phyloP scores from a whole-genome alignment of 2,888 invertebrate species.

The Pocota personata region DNA sequence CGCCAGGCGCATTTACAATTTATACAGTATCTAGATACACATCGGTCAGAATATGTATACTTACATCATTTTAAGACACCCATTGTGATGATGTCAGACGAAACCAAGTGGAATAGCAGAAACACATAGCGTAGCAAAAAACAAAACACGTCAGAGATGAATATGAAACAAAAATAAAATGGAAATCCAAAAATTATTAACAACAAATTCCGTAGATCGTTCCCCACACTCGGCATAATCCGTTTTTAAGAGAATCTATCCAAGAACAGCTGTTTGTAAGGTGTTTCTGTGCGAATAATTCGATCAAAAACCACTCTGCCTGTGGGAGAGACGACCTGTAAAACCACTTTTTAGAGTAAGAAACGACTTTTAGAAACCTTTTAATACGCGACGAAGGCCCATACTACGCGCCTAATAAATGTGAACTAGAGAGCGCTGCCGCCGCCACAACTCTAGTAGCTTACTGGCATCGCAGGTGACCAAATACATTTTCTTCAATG shows the following conservation, averaged over 20 bases:
- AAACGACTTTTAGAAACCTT: conserved; percentile 48
- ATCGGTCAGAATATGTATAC: conserved; percentile 48
- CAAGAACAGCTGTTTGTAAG: not conserved
- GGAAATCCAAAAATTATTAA: not conserved
- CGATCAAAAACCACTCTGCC: not conserved
- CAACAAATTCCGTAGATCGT: not conserved
- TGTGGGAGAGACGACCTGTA: not conserved
- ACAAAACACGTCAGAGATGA: conserved; percentile 16
- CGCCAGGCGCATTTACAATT: not conserved
- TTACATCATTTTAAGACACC: conserved; percentile 65
- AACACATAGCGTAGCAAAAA: conserved; percentile 32
- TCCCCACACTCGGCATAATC: conserved; percentile 4
- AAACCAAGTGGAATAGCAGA: conserved; percentile 66
- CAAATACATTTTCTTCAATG: conserved; percentile 40
- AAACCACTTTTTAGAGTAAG: not conserved
- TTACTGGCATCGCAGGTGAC: conserved; percentile 17
- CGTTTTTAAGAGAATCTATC: not conserved
- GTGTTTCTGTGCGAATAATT: not conserved
- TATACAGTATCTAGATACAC: conserved; percentile 10
- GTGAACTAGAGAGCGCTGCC: conserved; percentile 58
- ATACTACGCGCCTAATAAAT: conserved; percentile 53
- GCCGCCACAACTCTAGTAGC: not conserved
- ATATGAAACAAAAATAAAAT: conserved; percentile 46
- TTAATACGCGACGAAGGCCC: conserved; percentile 65
- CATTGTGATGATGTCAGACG: conserved; percentile 73